phyloP scores from a whole-genome alignment of 1,140 invertebrate species.

The Drosophila punjabiensis region DNA sequence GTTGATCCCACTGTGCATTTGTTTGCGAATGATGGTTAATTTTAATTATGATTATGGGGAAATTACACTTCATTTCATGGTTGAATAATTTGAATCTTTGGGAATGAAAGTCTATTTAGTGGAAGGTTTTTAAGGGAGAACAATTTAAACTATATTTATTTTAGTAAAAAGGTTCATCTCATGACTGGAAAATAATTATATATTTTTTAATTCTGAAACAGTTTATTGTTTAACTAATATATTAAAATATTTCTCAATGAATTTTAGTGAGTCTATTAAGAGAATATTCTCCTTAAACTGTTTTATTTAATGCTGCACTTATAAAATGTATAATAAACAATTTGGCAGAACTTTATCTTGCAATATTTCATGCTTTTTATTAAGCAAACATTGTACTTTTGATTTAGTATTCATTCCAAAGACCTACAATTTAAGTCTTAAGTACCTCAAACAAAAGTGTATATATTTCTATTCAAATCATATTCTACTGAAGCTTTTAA shows the following conservation, averaged over 20 bases:
- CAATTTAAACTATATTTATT: neutral
- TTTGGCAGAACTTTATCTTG: neutral
- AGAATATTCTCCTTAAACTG: neutral
- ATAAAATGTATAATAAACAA: no score
- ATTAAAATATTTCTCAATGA: no score
- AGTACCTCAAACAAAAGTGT: neutral
- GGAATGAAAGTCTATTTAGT: neutral
- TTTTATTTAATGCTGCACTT: no score
- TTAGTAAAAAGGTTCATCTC: no score
- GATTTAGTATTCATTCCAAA: neutral
- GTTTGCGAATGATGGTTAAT: neutral
- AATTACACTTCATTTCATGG: neutral
- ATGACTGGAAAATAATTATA: no score
- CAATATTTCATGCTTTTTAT: neutral
- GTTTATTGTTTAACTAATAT: no score
- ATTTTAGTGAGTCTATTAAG: no score
- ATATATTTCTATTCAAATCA: neutral
- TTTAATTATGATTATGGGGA: neutral
- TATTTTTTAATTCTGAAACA: no score
- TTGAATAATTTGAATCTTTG: neutral
- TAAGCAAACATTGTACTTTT: neutral
- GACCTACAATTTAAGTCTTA: neutral
- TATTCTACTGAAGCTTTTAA: neutral
- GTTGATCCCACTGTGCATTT: constrained; percentile 23
- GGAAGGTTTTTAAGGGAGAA: neutral